Conservation (phyloP, 2,113 vertebrate genomes). For the Muntiacus reevesi region DNA sequence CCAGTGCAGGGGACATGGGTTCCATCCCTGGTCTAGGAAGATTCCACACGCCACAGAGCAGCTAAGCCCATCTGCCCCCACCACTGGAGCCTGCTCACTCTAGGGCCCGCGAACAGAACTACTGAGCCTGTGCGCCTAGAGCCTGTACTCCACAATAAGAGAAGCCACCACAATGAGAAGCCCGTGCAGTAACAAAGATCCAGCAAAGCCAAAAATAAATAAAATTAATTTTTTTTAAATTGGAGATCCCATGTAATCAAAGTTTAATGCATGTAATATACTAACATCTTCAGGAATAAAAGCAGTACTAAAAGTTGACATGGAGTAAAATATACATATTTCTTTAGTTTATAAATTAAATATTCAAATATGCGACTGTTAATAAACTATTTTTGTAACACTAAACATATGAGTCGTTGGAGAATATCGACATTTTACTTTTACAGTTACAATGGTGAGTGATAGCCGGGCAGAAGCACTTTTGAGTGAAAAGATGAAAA, state of each 20-base stretch:
- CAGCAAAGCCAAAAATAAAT: neutral
- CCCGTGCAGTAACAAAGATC: neutral
- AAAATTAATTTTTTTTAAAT: neutral
- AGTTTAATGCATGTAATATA: neutral
- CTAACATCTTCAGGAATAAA: neutral
- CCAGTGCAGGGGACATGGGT: neutral
- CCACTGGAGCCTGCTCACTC: neutral
- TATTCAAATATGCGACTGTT: neutral
- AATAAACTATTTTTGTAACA: neutral
- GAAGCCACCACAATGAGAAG: neutral
- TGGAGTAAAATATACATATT: neutral
- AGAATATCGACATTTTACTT: neutral
- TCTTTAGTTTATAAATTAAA: neutral
- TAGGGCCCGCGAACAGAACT: neutral
- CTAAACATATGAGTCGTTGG: neutral
- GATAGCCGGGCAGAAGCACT: neutral
- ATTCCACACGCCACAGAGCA: neutral
- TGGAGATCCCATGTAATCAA: neutral
- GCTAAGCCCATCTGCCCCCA: neutral
- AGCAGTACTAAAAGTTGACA: neutral
- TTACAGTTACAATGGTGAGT: neutral
- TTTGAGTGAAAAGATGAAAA: neutral
- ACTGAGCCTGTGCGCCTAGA: neutral
- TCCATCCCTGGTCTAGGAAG: neutral
- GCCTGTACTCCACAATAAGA: neutral